Evolutionary conservation across 2,797 vertebrate species (phyloP), one percentile per base, ranked within the genome.

Genomic region (Squalus acanthias): DNA sequence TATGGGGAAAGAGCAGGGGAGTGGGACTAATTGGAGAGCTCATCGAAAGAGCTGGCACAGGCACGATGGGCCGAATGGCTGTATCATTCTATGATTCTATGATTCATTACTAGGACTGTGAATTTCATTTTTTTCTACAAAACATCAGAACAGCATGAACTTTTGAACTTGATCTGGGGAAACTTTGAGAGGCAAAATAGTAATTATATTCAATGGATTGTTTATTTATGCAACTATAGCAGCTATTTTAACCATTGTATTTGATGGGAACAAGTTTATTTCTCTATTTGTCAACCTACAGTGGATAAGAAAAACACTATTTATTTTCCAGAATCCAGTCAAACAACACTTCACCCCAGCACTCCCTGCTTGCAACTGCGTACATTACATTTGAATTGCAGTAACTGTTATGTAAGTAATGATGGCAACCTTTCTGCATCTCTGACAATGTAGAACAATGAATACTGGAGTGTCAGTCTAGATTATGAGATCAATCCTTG

Each of bases 181-280:
- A 93, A 93, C 91, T 67, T 93, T 67, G 65, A 69, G 65, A 46
- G 88, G n/a, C 91, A 93, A 93, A 93, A 93, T 93, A 93, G 91
- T 46, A 93, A 93, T 93, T 93, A 93, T 93, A 69, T 93, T 93
- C 65, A 93, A 93, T 69, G 39, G 91, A 46, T 93, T 69, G 91
- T 69, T 93, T 93, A 93, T 93, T 85, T 93, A 53, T 69, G 65
- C 91, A 93, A 93, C 65, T 93, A 39, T 26, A 46, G 91, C 65
- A 93, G 91, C 91, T 93, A 93, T 93, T 93, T 93, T 93, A 93
- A 93, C n/a, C 91, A 93, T 67, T 67, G 91, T 67, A 46, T 93
- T 93, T 67, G 91, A 93, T 69, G 91, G 91, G 91, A 93, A 93
- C 39, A 93, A 39, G 91, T 46, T 69, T 93, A 69, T 69, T 93